phyloP scores from a whole-genome alignment of 2,113 vertebrate genomes.

The Tursiops truncatus region DNA sequence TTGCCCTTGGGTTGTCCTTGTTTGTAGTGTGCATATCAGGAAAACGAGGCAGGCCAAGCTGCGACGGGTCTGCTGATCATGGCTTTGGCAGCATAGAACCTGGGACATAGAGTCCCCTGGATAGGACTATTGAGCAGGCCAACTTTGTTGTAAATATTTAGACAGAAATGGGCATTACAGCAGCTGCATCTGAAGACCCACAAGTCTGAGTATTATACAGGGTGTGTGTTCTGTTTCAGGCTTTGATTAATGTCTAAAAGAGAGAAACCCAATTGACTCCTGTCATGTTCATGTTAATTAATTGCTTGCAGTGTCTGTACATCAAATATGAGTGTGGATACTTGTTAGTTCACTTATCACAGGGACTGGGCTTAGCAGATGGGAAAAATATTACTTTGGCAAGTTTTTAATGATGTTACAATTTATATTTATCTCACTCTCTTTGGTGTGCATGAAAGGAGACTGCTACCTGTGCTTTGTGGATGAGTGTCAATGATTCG shows the following conservation, averaged over 20 bases:
- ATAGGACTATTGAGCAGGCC: background rate
- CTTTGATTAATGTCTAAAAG: slow-evolving; percentile 70
- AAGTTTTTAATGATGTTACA: slow-evolving; percentile 79
- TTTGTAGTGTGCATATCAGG: background rate
- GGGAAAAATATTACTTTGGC: slow-evolving; percentile 84
- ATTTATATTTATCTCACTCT: slow-evolving; percentile 84
- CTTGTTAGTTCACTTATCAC: slow-evolving; percentile 82
- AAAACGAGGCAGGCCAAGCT: background rate
- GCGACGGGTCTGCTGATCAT: rapidly evolving
- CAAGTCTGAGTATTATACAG: slow-evolving; percentile 45
- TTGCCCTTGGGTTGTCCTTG: slow-evolving; percentile 33
- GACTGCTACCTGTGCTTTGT: slow-evolving; percentile 86
- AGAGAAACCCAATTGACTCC: slow-evolving; percentile 58
- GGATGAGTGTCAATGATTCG: slow-evolving; percentile 81
- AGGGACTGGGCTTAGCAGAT: slow-evolving; percentile 80
- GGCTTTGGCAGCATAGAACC: background rate
- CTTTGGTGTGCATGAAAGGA: slow-evolving; percentile 80
- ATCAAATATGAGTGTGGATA: slow-evolving; percentile 48
- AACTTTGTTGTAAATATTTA: slow-evolving; percentile 56
- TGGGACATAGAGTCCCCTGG: background rate
- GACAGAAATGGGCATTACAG: background rate
- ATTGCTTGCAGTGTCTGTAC: slow-evolving; percentile 69
- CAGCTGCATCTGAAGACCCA: slow-evolving; percentile 66
- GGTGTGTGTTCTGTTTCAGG: slow-evolving; percentile 37
- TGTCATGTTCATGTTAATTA: slow-evolving; percentile 76